Percentiles rank a stretch among this genome's conserved stretches.
These are phyloP conservation scores for Mesitornis unicolor DNA, from an alignment of 2,113 vertebrate species.

Conservation along the genomic window DNA sequence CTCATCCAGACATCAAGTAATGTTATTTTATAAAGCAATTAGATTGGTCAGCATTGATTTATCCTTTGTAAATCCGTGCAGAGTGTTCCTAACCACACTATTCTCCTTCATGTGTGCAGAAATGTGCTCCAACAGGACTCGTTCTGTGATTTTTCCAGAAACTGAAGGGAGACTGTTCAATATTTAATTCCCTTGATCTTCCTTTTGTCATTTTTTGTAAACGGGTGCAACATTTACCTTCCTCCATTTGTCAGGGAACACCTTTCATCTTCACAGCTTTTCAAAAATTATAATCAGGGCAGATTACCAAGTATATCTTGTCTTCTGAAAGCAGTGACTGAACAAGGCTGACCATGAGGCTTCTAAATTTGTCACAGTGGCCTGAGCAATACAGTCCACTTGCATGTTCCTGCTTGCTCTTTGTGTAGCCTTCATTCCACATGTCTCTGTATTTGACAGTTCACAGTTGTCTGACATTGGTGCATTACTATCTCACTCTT, in stretches of 20 bases:
- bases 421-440: fast-evolving
- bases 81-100: not conserved
- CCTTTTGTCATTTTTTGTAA: not conserved
- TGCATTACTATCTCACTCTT: not conserved
- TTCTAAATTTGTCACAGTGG: not conserved
- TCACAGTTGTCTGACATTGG: not conserved
- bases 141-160: not conserved
- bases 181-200: not conserved
- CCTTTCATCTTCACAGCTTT: not conserved
- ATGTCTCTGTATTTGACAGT: not conserved
- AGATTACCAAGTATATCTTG: not conserved
- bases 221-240: not conserved
- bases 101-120: not conserved
- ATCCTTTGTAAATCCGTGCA: not conserved
- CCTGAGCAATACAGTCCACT: not conserved
- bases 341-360: not conserved
- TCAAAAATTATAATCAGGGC: not conserved
- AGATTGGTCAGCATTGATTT: not conserved
- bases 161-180: not conserved
- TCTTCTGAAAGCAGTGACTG: not conserved
- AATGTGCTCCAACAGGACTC: not conserved
- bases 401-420: not conserved
- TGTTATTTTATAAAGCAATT: not conserved
- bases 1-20: not conserved
- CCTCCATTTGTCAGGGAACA: not conserved